Base-by-base conservation (phyloP, 2,888 invertebrate genomes). In the Synanthedon myopaeformis region DNA sequence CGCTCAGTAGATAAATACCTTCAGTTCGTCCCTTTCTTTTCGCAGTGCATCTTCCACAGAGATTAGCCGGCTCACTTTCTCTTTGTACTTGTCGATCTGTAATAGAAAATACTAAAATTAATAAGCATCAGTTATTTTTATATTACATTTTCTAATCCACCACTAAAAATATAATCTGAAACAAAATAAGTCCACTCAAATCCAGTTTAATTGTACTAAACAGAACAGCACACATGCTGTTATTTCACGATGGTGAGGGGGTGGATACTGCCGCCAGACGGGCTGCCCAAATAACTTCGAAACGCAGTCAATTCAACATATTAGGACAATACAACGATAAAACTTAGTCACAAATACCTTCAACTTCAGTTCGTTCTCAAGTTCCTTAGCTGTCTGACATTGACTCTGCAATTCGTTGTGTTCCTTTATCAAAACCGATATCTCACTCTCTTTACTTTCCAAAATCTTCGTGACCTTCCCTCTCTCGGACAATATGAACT, bases 401-500 rank as follows among this genome's bases (percentile, higher is more conserved):
- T 86, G 84, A 0, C 64, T 64, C 64, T 79, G 75, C 13, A 85
- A 51, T 17, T 72, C 70, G 54, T 86, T 82, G 55, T 85, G 85
- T 41, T 87, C 87, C 52, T 81, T 85, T 55, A 87, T 85, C 0
- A 84, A 69, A 41, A 79, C 74, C 0, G 84, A 82, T 65, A 87
- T 80, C 62, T 90, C 89, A 48, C 72, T 82, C 54, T 90, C 89
- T 59, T 89, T 89, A 1, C 83, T 73, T 56, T 84, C 85, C 14
- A 90, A 66, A 66, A 88, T 82, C 57, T 87, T 80, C 1, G 89
- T 79, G 14, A 90, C 74, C 66, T 89, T 85, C 1, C 79, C 64
- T 55, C 89, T 79, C 59, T 90, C 90, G 0, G 82, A 69, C 1
- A 87, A 66, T 55, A 90, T 84, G n/a, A 85, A 83, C 52, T 89